Base-by-base conservation (phyloP, 2,797 vertebrate species). In the Oophaga sylvatica region DNA sequence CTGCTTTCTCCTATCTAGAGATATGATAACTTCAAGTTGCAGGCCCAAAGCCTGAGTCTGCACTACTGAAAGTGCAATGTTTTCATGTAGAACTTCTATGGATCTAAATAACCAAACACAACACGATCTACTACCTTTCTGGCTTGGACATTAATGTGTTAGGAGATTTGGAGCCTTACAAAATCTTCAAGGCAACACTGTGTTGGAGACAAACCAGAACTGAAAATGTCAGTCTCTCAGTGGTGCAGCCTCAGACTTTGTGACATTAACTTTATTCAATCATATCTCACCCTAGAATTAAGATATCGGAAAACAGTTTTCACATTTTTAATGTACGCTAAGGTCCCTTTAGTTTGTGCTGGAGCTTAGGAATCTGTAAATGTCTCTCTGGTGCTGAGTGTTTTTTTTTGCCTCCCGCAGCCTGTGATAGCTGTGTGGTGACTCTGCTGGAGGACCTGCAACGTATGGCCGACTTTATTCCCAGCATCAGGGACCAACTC, bases 351-450 rank as follows among this genome's bases (percentile, higher is more conserved):
- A 41, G 29, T 11, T 19, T 22, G 7, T 19, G 62, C 8, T 63
- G 5, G 5, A 63, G 22, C 8, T 70, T 70, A 17, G 67, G 13
- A 31, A 35, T 35, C 7, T 71, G 15, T 68, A 68, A 5, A 68
- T 31, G 9, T 5, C 12, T 53, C 8, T 78, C 29, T n/a, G 9
- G 12, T 16, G 7, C 26, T 85, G 35, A 9, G 53, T 65, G 17
- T 56, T 15, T 0, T 65, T 65, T 15, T 0, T 0, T 82, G 71
- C 1, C 20, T 73, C 67, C 13, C 84, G 13, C 94, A 99, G 98
- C 90, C 70, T 99, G 98, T 41, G 98, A 98, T 94, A 97, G 96
- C 92, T 99, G 98, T 2, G 97, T 99, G 82, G 84, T 96, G 22
- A 94, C 96, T 65, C 93, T 99, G 83, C 89, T 99, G 94, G 95